Percentiles rank a stretch among this genome's conserved stretches.
Conservation (phyloP, 2,113 vertebrate genomes). For the Varanus komodoensis region DNA sequence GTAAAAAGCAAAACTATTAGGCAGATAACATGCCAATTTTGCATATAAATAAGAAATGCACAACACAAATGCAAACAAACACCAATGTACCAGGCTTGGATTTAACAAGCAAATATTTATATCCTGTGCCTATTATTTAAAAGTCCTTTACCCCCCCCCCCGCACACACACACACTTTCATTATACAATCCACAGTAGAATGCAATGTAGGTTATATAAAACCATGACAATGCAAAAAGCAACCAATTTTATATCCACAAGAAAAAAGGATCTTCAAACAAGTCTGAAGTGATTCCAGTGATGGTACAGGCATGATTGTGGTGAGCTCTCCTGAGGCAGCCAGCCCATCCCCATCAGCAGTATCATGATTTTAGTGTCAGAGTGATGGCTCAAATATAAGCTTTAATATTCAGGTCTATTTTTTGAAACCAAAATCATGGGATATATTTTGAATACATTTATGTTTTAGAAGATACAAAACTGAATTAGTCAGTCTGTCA, state of each 20-base stretch:
- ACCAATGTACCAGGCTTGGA: not conserved
- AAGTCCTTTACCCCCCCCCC: not conserved
- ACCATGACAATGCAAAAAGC: not conserved
- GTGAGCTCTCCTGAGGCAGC: too few relatives aligned
- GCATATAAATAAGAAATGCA: not conserved
- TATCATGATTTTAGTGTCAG: too few relatives aligned
- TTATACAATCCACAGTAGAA: not conserved
- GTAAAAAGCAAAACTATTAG: not conserved
- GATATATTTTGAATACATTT: not conserved
- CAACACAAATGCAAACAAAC: not conserved
- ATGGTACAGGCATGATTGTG: too few relatives aligned
- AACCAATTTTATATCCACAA: not conserved
- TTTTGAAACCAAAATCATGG: not conserved
- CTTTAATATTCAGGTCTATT: not conserved
- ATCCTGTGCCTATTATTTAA: not conserved
- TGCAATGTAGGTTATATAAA: not conserved
- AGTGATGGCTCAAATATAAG: not conserved
- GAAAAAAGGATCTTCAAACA: not conserved
- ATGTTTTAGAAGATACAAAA: not conserved
- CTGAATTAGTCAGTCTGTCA: conserved; percentile 17
- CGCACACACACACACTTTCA: not conserved
- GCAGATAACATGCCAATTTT: not conserved
- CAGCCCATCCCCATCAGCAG: not conserved
- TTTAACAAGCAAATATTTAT: not conserved
- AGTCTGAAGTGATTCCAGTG: too few relatives aligned